Percentiles rank a stretch among this genome's conserved stretches.
phyloP scores from a whole-genome alignment of 2,888 invertebrate genomes.

The Caenorhabditis sp. region DNA sequence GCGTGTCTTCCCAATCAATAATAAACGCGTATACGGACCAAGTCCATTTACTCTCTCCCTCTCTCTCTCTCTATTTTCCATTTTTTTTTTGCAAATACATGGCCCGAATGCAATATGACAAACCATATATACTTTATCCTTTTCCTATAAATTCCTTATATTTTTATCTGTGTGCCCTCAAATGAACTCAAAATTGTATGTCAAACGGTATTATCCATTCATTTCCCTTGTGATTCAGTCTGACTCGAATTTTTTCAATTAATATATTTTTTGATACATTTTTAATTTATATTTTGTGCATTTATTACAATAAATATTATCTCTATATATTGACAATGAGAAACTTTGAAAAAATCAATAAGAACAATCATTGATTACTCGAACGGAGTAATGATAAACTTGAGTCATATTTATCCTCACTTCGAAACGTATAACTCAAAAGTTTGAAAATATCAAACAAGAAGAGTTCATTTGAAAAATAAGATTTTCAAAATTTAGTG shows the following conservation, averaged over 20 bases:
- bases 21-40: slow-evolving; percentile 38
- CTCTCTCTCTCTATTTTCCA: too few relatives aligned
- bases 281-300: slow-evolving; percentile 4
- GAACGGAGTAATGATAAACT: too few relatives aligned
- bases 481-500: too few relatives aligned
- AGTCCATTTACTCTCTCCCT: slow-evolving; percentile 10
- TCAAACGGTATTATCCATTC: slow-evolving; percentile 26
- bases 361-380: too few relatives aligned
- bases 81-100: slow-evolving; percentile 14
- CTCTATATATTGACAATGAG: too few relatives aligned
- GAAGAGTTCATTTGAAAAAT: too few relatives aligned
- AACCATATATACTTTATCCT: neutral
- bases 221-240: slow-evolving; percentile 5
- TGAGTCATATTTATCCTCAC: too few relatives aligned
- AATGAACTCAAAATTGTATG: slow-evolving; percentile 38
- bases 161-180: slow-evolving; percentile 3
- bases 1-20: slow-evolving; percentile 21
- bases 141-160: neutral
- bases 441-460: too few relatives aligned
- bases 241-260: neutral
- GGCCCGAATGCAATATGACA: slow-evolving; percentile 28
- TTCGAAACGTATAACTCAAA: too few relatives aligned
- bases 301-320: slow-evolving; percentile 2
- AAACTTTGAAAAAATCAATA: too few relatives aligned
- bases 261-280: neutral